Percentiles rank a stretch among this genome's conserved stretches.
phyloP scores from a whole-genome alignment of 2,797 vertebrate genomes.

The Lepilemur ruficaudatus region DNA sequence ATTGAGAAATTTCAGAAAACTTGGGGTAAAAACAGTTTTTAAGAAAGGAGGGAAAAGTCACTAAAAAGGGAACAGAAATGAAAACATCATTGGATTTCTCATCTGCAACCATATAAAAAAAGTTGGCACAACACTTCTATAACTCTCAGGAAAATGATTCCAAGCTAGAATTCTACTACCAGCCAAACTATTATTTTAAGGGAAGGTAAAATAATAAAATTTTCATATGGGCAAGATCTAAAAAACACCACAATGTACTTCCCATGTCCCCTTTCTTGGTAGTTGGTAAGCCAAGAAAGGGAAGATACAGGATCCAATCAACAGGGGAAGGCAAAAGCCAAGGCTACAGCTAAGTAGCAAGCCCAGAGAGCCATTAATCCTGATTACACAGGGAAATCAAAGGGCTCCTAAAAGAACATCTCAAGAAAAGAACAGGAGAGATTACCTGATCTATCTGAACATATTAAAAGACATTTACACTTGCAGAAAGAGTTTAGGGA shows the following conservation, averaged over 20 bases:
- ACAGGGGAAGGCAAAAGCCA: background rate
- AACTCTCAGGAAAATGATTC: conserved; percentile 11
- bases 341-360: background rate
- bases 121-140: background rate
- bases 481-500: background rate
- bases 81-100: background rate
- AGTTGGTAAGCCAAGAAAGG: background rate
- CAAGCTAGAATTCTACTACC: background rate
- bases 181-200: conserved; percentile 1
- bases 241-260: background rate
- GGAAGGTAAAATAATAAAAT: background rate
- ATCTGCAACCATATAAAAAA: background rate
- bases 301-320: background rate
- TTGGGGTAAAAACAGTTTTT: background rate
- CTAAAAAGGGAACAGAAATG: background rate
- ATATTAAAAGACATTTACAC: background rate
- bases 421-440: background rate
- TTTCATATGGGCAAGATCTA: background rate
- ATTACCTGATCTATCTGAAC: background rate
- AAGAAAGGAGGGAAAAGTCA: background rate
- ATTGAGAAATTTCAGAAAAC: background rate
- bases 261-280: background rate
- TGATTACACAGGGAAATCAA: background rate
- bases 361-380: background rate
- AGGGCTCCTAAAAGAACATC: background rate